These are phyloP conservation scores for Oxyteleia sp. DNA, from an alignment of 2,888 invertebrate genomes.

Conservation along the genomic window DNA sequence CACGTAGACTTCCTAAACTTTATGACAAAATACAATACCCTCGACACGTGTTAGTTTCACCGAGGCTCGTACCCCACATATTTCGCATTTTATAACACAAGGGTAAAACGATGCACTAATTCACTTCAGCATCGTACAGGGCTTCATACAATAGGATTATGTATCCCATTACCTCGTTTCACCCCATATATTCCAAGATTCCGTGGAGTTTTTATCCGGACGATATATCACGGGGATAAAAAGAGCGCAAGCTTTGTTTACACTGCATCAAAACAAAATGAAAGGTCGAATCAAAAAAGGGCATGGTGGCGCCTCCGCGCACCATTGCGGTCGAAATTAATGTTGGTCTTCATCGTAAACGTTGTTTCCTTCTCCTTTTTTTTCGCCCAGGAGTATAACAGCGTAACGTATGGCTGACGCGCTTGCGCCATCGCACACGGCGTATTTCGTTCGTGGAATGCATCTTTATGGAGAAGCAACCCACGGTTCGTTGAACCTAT, in stretches of 20 bases:
- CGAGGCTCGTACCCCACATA: no score
- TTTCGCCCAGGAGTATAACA: conserved; percentile 53
- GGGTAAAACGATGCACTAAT: conserved; percentile 24
- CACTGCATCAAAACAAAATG: conserved; percentile 51
- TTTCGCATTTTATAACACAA: conserved; percentile 12
- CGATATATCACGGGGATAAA: conserved; percentile 38
- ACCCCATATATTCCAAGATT: conserved; percentile 16
- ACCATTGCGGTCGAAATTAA: conserved; percentile 63
- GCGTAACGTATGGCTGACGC: conserved; percentile 71
- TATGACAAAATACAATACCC: no score
- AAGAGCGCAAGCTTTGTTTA: conserved; percentile 51
- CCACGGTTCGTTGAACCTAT: conserved; percentile 77
- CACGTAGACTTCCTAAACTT: no score
- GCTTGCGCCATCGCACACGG: conserved; percentile 70
- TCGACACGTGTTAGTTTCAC: no score
- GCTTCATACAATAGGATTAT: conserved; percentile 17
- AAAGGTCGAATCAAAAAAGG: conserved; percentile 51
- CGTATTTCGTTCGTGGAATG: conserved; percentile 73
- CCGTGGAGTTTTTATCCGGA: conserved; percentile 27
- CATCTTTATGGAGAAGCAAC: conserved; percentile 74
- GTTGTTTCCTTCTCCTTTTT: conserved; percentile 42
- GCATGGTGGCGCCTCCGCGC: conserved; percentile 54
- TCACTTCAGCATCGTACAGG: conserved; percentile 1
- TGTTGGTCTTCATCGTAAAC: conserved; percentile 60
- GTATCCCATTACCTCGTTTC: conserved; percentile 24